A percentile compares a stretch with the other conserved stretches of the same genome.
These are phyloP conservation scores for Neomorphus geoffroyi DNA, from an alignment of 2,797 vertebrate species.

Conservation along the genomic window DNA sequence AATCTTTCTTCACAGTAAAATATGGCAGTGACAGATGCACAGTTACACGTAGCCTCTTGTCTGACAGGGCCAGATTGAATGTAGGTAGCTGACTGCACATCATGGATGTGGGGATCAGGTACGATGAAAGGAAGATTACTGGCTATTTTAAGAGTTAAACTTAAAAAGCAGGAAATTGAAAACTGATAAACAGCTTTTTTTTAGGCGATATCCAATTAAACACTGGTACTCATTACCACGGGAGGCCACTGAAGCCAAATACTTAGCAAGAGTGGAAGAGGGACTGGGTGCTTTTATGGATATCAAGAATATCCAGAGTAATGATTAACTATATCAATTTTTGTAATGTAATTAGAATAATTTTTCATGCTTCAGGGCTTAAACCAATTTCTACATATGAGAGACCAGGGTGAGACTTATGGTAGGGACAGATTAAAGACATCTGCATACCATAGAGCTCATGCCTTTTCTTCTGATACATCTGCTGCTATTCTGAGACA, in stretches of 20 bases:
- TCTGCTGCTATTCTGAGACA: neutral
- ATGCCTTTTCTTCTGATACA: neutral
- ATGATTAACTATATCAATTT: neutral
- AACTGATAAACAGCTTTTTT: neutral
- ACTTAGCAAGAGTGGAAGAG: neutral
- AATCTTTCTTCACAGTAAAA: neutral
- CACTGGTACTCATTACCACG: neutral
- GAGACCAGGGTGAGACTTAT: neutral
- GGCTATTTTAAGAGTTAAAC: neutral
- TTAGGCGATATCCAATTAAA: neutral
- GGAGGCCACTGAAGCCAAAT: neutral
- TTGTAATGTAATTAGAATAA: neutral
- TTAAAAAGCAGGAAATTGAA: neutral
- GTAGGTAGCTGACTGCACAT: neutral
- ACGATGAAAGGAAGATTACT: neutral
- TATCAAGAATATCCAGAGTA: neutral
- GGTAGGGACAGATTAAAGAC: neutral
- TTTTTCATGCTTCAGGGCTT: conserved; percentile 29
- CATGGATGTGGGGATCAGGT: neutral
- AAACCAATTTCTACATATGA: neutral
- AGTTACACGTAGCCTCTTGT: neutral
- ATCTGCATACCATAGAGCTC: neutral
- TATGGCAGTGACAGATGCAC: neutral
- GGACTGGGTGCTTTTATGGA: neutral
- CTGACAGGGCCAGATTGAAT: neutral